phyloP scores from a whole-genome alignment of 2,113 vertebrate genomes.

The Lepisosteus osseus region DNA sequence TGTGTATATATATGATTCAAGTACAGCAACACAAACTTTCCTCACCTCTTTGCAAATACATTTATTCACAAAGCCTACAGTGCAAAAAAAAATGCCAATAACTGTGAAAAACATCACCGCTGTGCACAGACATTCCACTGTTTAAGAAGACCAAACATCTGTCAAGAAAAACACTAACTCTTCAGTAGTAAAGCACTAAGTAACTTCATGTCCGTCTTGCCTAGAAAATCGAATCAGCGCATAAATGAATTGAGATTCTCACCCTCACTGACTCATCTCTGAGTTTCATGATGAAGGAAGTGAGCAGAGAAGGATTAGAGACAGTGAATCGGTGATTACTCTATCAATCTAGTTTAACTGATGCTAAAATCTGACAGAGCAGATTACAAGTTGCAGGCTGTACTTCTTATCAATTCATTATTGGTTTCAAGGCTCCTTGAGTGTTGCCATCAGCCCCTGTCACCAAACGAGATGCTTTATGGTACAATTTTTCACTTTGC shows the following conservation, averaged over 20 bases:
- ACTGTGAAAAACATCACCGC: constrained; percentile 19
- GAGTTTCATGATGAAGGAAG: constrained; percentile 26
- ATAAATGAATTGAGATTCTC: constrained; percentile 52
- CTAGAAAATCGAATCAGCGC: constrained; percentile 42
- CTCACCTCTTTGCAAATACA: constrained; percentile 34
- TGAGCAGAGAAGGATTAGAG: constrained; percentile 49
- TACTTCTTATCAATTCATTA: constrained; percentile 64
- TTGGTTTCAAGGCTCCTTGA: constrained; percentile 51
- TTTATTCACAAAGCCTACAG: constrained; percentile 48
- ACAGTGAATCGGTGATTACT: constrained; percentile 47
- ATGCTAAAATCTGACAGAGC: constrained; percentile 61
- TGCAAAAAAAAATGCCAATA: constrained; percentile 37
- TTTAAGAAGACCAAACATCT: constrained; percentile 17
- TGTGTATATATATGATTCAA: constrained; percentile 60
- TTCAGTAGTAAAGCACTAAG: constrained; percentile 33
- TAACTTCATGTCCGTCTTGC: constrained; percentile 34
- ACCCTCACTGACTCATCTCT: constrained; percentile 45
- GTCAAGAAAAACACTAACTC: constrained; percentile 40
- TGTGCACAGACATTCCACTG: constrained; percentile 24
- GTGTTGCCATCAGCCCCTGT: constrained; percentile 58
- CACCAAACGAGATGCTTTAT: constrained; percentile 57
- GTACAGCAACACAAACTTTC: constrained; percentile 46
- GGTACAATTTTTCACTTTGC: constrained; percentile 69
- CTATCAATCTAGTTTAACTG: constrained; percentile 67
- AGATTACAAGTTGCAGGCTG: constrained; percentile 56